A percentile compares a stretch with the other conserved stretches of the same genome.
These are phyloP conservation scores for Scylla paramamosain DNA, from an alignment of 1,140 invertebrate genomes.

Conservation along the genomic window DNA sequence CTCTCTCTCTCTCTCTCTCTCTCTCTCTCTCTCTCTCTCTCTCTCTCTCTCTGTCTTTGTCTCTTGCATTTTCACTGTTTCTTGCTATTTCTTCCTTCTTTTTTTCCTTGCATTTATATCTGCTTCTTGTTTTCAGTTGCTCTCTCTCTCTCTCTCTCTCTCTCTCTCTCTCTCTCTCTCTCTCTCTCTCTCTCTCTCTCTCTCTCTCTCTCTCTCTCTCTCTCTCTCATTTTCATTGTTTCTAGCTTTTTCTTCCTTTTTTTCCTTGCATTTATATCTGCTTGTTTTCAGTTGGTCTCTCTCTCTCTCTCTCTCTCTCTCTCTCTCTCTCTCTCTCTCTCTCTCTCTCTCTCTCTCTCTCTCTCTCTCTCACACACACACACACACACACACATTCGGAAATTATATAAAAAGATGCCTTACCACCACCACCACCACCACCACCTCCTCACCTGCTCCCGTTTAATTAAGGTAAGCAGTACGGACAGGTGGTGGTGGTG, in stretches of 20 bases:
- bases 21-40: neutral
- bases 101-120: neutral
- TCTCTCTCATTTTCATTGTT: neutral
- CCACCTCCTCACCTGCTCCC: too few species aligned
- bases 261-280: neutral
- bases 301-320: neutral
- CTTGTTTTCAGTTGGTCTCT: neutral
- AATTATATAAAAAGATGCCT: too few species aligned
- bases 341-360: neutral
- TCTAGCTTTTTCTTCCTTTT: neutral
- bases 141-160: neutral
- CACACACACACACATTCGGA: slow-evolving; percentile 5
- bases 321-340: too few species aligned
- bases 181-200: neutral
- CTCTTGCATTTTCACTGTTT: neutral
- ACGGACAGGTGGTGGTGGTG: too few species aligned
- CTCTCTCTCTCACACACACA: neutral
- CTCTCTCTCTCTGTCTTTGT: neutral
- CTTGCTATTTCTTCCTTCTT: neutral
- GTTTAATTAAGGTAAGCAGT: too few species aligned
- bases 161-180: neutral
- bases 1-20: neutral
- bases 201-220: neutral
- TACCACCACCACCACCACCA: neutral
- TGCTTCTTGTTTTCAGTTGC: neutral